Conservation (phyloP, 2,113 vertebrate genomes). For the Potamarius usumacintae region DNA sequence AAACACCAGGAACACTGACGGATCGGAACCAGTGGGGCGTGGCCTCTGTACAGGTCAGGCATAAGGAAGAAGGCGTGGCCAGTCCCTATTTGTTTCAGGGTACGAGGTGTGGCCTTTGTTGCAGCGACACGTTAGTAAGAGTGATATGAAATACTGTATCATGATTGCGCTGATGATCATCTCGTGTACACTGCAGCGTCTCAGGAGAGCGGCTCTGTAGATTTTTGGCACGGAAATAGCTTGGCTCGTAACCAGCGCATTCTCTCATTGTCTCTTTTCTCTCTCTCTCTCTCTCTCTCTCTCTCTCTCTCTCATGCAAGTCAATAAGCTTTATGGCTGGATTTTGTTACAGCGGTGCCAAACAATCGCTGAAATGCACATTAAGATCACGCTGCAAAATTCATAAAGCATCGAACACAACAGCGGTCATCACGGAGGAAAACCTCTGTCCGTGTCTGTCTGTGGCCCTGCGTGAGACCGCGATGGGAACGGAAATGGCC, state of each 20-base stretch:
- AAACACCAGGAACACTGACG: neutral
- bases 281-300: neutral
- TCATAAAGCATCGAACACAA: neutral
- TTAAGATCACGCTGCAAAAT: neutral
- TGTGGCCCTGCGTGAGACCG: neutral
- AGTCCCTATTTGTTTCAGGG: neutral
- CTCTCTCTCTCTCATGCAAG: too few relatives aligned
- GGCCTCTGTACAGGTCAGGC: neutral
- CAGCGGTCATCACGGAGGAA: neutral
- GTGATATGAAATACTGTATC: neutral
- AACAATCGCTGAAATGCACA: neutral
- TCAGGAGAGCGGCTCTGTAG: neutral
- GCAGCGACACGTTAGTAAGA: neutral
- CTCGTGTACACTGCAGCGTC: neutral
- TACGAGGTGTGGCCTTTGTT: neutral
- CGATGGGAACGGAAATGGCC: neutral
- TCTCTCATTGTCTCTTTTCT: neutral
- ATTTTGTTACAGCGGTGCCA: neutral
- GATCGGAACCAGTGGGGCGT: neutral
- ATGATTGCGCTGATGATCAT: neutral
- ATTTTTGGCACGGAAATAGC: neutral
- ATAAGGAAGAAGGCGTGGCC: neutral
- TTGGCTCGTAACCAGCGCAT: neutral
- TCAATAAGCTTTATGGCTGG: neutral
- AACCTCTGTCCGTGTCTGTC: neutral